A percentile compares a stretch with the other conserved stretches of the same genome.
phyloP scores from a whole-genome alignment of 2,797 vertebrate genomes.

The Rhinophrynus dorsalis region DNA sequence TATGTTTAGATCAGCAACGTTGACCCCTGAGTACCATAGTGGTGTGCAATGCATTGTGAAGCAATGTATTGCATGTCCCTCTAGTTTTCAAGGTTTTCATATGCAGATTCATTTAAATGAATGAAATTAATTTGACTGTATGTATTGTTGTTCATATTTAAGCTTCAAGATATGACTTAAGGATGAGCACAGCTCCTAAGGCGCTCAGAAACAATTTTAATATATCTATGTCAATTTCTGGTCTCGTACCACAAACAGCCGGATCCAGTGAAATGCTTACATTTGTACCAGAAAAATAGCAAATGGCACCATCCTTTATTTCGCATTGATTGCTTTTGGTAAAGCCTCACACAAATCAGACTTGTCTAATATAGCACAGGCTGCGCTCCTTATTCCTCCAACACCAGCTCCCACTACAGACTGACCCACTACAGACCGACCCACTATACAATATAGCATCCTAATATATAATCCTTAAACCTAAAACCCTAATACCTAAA shows the following conservation, averaged over 20 bases:
- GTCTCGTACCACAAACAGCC: slow-evolving; percentile 50
- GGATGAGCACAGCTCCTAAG: slow-evolving; percentile 50
- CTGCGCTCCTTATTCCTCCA: slow-evolving; percentile 51
- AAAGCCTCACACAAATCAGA: slow-evolving; percentile 53
- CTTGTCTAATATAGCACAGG: slow-evolving; percentile 59
- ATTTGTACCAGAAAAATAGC: slow-evolving; percentile 52
- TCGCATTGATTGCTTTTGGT: slow-evolving; percentile 56
- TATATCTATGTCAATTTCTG: slow-evolving; percentile 40
- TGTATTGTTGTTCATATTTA: slow-evolving; percentile 30
- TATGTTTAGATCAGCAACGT: no score
- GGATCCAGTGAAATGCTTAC: slow-evolving; percentile 55
- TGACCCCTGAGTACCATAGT: no score
- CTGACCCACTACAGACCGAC: no score
- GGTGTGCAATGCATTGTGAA: no score
- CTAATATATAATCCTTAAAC: no score
- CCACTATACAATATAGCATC: no score
- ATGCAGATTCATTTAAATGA: no score
- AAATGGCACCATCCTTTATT: slow-evolving; percentile 54
- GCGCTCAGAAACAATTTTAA: slow-evolving; percentile 58
- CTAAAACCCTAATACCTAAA: no score
- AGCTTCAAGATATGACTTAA: slow-evolving; percentile 56
- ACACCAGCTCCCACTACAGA: not conserved
- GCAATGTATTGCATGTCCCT: no score
- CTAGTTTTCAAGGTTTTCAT: no score
- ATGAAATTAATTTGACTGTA: no score